A percentile compares a stretch with the other conserved stretches of the same genome.
phyloP scores from a whole-genome alignment of 2,888 invertebrate species.

The Chalcis sispes region DNA sequence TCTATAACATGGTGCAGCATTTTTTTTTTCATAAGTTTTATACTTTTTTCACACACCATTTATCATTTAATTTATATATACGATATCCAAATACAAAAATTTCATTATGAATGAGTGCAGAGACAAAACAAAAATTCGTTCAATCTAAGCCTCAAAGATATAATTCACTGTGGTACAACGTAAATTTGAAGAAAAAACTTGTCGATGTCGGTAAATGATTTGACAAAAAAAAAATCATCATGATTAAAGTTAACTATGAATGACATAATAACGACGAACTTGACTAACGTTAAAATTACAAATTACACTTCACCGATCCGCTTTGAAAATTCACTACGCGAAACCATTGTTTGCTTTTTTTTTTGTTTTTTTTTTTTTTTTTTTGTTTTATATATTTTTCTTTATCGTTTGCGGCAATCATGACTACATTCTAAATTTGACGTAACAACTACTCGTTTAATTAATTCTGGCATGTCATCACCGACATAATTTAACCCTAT shows the following conservation, averaged over 20 bases:
- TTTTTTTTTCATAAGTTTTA: constrained; percentile 36
- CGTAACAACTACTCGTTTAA: constrained; percentile 53
- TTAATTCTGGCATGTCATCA: constrained; percentile 51
- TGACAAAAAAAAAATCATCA: constrained; percentile 13
- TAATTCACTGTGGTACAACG: too few species aligned
- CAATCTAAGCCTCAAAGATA: not conserved
- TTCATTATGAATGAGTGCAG: constrained; percentile 15
- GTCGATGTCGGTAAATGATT: constrained; percentile 4
- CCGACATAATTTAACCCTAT: constrained; percentile 64
- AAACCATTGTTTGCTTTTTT: constrained; percentile 20
- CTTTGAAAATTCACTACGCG: constrained; percentile 40
- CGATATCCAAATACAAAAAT: constrained; percentile 44
- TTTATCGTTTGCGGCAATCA: constrained; percentile 44
- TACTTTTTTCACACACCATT: constrained; percentile 42
- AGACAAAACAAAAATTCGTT: constrained; percentile 10
- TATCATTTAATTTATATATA: constrained; percentile 37
- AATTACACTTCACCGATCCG: constrained; percentile 24
- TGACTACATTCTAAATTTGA: constrained; percentile 51
- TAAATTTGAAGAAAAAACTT: not conserved
- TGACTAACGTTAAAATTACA: constrained; percentile 26
- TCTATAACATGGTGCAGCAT: constrained; percentile 48
- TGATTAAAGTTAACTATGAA: not conserved
- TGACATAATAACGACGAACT: constrained; percentile 14
- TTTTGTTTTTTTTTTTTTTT: constrained; percentile 24
- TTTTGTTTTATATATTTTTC: constrained; percentile 19